These are phyloP conservation scores for Xiphophorus maculatus DNA, from an alignment of 2,113 vertebrate genomes.

Conservation along the genomic window DNA sequence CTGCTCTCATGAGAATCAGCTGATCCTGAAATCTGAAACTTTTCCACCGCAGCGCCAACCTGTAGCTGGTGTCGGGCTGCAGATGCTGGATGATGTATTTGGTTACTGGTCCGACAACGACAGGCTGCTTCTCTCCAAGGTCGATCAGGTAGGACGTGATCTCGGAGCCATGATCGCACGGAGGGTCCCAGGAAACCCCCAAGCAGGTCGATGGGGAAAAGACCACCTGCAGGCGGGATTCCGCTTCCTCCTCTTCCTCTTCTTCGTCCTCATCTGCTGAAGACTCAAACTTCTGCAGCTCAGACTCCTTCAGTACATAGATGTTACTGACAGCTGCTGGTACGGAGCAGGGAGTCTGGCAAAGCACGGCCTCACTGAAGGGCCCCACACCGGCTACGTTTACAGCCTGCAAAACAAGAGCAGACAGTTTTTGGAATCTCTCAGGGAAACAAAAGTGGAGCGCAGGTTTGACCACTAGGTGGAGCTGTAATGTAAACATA, in stretches of 20 bases:
- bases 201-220: constrained; percentile 94
- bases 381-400: constrained; percentile 89
- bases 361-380: constrained; percentile 90
- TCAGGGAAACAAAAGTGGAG: constrained; percentile 1
- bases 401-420: constrained; percentile 79
- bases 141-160: constrained; percentile 95
- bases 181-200: constrained; percentile 90
- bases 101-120: constrained; percentile 85
- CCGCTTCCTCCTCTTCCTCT: constrained; percentile 67
- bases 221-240: constrained; percentile 43
- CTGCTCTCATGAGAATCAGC: no score
- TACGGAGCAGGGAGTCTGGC: constrained; percentile 92
- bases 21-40: background rate
- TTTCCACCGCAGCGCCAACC: constrained; percentile 70
- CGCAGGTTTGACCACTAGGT: constrained; percentile 55
- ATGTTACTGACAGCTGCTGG: constrained; percentile 89
- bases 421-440: background rate
- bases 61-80: constrained; percentile 97
- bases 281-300: constrained; percentile 71
- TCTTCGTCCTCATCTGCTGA: constrained; percentile 57
- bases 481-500: constrained; percentile 40
- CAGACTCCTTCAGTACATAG: constrained; percentile 85
- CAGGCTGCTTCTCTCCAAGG: constrained; percentile 91
- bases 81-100: constrained; percentile 88
- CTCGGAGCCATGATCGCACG: constrained; percentile 91